Percentiles rank a stretch among this genome's conserved stretches.
phyloP scores from a whole-genome alignment of 1,140 invertebrate species.

The Mycetomoellerius zeteki region DNA sequence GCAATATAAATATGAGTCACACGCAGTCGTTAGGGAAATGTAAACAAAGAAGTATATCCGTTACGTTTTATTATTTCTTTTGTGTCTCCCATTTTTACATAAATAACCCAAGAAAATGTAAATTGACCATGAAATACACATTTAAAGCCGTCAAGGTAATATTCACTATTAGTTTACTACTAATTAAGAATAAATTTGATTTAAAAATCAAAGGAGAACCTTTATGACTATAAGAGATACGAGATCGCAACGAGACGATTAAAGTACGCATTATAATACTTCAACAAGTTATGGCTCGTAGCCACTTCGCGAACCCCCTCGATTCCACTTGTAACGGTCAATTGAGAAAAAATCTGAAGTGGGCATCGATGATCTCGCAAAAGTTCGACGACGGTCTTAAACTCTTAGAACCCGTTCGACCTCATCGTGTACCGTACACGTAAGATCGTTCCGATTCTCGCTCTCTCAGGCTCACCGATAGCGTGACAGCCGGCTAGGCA shows the following conservation, averaged over 20 bases:
- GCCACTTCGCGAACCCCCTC: neutral
- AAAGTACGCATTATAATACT: slow-evolving; percentile 1
- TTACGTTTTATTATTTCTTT: neutral
- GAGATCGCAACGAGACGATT: neutral
- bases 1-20: slow-evolving; percentile 3
- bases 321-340: neutral
- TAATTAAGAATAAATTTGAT: neutral
- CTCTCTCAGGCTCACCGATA: slow-evolving; percentile 59
- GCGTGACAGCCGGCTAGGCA: slow-evolving; percentile 79
- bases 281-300: slow-evolving; percentile 18
- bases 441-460: slow-evolving; percentile 45
- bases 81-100: neutral
- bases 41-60: neutral
- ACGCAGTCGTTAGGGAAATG: neutral
- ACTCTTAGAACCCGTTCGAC: slow-evolving; percentile 6
- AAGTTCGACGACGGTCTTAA: slow-evolving; percentile 6
- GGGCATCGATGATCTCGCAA: slow-evolving; percentile 10
- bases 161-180: neutral
- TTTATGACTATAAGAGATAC: neutral
- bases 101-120: neutral
- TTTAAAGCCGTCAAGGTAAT: neutral
- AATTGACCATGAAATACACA: neutral
- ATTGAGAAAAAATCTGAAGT: slow-evolving; percentile 15
- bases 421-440: slow-evolving; percentile 26
- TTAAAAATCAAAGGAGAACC: neutral